A percentile compares a stretch with the other conserved stretches of the same genome.
Conservation (phyloP, 2,113 vertebrate genomes). For the Salminus brasiliensis region DNA sequence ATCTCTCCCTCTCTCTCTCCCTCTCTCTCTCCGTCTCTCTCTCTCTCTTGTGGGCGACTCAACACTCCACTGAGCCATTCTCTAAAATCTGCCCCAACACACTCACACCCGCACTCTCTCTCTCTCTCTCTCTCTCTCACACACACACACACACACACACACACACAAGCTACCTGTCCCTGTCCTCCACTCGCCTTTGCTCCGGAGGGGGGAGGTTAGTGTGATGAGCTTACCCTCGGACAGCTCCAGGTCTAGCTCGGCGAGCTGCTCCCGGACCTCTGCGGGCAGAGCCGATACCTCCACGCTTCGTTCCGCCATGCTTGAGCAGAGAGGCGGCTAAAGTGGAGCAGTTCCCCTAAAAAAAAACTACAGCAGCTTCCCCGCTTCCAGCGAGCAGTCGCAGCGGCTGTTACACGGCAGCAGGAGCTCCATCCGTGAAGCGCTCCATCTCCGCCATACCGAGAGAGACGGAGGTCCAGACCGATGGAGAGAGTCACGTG, state of each 20-base stretch:
- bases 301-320: constrained; percentile 84
- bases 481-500: constrained; percentile 64
- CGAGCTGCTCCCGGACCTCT: constrained; percentile 92
- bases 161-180: not conserved
- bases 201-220: not conserved
- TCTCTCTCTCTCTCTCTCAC: not conserved
- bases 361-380: constrained; percentile 2
- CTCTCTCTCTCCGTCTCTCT: not conserved
- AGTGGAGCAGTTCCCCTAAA: constrained; percentile 41
- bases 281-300: constrained; percentile 83
- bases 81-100: not conserved
- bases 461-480: constrained; percentile 67
- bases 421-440: constrained; percentile 67
- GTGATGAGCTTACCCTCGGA: constrained; percentile 83
- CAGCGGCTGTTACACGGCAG: constrained; percentile 39
- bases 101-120: no score
- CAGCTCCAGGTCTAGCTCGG: constrained; percentile 95
- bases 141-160: no score
- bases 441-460: constrained; percentile 77
- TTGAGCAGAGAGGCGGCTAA: constrained; percentile 54
- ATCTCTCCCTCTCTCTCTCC: not conserved
- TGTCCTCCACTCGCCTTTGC: no score
- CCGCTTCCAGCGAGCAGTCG: constrained; percentile 51
- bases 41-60: not conserved
- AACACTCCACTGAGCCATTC: not conserved